Conservation (phyloP, 2,113 vertebrate species). For the Hydropotes inermis region DNA sequence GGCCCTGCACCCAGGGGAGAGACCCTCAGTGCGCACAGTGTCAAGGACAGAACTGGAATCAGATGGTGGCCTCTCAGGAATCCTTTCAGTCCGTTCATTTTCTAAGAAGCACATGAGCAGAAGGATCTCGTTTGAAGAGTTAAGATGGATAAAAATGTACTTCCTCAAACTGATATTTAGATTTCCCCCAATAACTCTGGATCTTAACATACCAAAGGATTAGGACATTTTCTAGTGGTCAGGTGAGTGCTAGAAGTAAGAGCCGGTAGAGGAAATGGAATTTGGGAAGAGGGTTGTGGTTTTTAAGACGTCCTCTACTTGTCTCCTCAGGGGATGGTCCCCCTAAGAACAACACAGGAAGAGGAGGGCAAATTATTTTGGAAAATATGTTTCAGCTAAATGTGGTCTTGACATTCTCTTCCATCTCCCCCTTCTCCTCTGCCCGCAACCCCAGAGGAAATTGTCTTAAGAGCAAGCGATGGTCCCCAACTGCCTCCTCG, state of each 20-base stretch:
- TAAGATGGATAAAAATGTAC: not conserved
- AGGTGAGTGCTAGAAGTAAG: not conserved
- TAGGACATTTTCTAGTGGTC: not conserved
- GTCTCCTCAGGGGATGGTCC: not conserved
- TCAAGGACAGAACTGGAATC: not conserved
- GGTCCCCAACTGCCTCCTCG: slow-evolving; percentile 87
- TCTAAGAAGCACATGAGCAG: not conserved
- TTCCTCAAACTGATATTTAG: not conserved
- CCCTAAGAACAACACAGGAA: not conserved
- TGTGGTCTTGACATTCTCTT: not conserved
- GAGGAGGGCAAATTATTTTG: not conserved
- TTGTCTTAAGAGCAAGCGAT: slow-evolving; percentile 88
- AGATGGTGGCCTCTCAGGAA: not conserved
- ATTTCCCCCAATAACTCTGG: not conserved
- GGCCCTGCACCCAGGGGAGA: not conserved
- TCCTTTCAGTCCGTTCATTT: not conserved
- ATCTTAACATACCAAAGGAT: not conserved
- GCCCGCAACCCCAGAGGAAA: slow-evolving; percentile 81
- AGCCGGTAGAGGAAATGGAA: not conserved
- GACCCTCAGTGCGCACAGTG: not conserved
- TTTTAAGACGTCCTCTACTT: not conserved
- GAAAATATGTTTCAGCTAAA: not conserved
- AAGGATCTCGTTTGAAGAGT: not conserved
- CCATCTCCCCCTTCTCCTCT: not conserved
- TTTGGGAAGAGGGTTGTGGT: not conserved